A percentile compares a stretch with the other conserved stretches of the same genome.
Evolutionary conservation across 2,888 invertebrate species (phyloP).

Genomic region (Myopa tessellatipennis): DNA sequence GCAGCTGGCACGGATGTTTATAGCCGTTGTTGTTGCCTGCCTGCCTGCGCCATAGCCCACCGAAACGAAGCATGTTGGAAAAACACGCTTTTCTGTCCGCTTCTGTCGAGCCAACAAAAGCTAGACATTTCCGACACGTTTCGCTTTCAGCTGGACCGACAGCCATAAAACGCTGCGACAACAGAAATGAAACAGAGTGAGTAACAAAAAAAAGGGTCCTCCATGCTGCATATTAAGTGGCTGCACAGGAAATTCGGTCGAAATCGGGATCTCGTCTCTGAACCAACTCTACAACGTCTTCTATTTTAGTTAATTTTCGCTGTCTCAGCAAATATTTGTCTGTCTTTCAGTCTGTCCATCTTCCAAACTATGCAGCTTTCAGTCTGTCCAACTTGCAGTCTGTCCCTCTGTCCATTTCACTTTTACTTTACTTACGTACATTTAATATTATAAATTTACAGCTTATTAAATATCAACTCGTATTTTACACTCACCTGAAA

Average conservation of each 20-base stretch:
- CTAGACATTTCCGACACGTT: slow-evolving; percentile 11
- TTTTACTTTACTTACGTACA: not conserved
- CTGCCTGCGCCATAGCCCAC: not conserved
- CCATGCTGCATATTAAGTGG: slow-evolving; percentile 16
- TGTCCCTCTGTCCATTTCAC: too few species aligned
- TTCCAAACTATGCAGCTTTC: not conserved
- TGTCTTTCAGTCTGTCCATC: not conserved
- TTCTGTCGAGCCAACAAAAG: not conserved
- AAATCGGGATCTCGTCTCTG: not conserved
- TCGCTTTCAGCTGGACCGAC: not conserved
- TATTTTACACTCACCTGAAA: slow-evolving; percentile 16
- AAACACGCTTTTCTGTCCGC: slow-evolving; percentile 11
- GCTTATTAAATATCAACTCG: not conserved
- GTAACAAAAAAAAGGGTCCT: not conserved
- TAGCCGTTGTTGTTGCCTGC: slow-evolving; percentile 27
- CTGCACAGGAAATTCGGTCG: not conserved
- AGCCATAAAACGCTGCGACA: not conserved
- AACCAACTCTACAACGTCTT: not conserved
- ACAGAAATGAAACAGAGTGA: not conserved
- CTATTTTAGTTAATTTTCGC: slow-evolving; percentile 4
- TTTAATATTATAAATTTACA: not conserved
- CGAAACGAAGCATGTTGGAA: not conserved
- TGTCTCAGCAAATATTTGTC: not conserved
- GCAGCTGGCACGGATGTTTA: slow-evolving; percentile 33
- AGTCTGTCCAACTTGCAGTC: not conserved